Evolutionary conservation across 2,113 vertebrate genomes (phyloP).

Genomic region (Limanda limanda): DNA sequence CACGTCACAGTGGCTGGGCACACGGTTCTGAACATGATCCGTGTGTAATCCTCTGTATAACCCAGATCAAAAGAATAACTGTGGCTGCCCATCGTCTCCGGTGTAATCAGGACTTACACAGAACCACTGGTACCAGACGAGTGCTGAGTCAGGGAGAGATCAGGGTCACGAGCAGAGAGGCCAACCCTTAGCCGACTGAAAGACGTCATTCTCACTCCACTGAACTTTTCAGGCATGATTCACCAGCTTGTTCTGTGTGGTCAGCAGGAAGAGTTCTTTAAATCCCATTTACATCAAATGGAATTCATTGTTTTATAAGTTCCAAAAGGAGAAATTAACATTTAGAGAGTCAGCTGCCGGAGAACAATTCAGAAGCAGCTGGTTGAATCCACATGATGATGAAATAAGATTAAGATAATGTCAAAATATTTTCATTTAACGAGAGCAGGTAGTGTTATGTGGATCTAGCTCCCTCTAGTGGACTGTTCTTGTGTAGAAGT

Average conservation of each 20-base stretch:
- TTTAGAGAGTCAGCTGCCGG: too few relatives aligned
- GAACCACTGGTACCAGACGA: background rate
- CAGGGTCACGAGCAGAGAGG: slow-evolving; percentile 46
- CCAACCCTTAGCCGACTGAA: background rate
- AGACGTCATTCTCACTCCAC: too few relatives aligned
- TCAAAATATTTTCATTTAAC: too few relatives aligned
- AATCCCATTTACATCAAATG: too few relatives aligned
- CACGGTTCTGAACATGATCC: slow-evolving; percentile 6
- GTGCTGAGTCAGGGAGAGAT: slow-evolving; percentile 52
- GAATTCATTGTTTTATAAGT: too few relatives aligned
- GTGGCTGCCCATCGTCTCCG: background rate
- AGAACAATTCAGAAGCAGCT: too few relatives aligned
- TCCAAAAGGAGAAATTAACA: too few relatives aligned
- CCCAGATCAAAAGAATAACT: slow-evolving; percentile 42
- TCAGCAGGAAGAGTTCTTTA: too few relatives aligned
- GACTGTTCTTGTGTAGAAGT: background rate
- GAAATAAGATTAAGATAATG: too few relatives aligned
- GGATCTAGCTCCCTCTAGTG: background rate
- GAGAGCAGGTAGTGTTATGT: background rate
- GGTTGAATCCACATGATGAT: too few relatives aligned
- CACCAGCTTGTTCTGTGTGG: too few relatives aligned
- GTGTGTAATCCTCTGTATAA: slow-evolving; percentile 39
- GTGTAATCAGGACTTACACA: slow-evolving; percentile 22
- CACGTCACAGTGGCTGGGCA: slow-evolving; percentile 30
- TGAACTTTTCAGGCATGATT: too few relatives aligned